Base-by-base conservation (phyloP, 2,113 vertebrate genomes). In the Bostrychus sinensis region DNA sequence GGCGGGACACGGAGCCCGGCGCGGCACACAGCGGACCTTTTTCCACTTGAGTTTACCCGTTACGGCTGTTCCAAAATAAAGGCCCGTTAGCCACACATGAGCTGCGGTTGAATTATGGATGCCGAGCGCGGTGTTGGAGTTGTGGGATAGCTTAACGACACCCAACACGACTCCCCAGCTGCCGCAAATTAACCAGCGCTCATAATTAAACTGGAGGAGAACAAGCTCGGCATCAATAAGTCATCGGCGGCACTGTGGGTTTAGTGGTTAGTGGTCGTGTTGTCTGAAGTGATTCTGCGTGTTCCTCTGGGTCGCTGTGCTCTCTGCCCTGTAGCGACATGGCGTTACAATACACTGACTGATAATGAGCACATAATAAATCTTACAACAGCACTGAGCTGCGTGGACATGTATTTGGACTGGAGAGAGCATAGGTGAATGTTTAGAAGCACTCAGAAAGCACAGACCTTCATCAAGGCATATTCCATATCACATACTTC, bases 1-100 rank as follows among this genome's bases (percentile, higher is more conserved):
- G 85, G 83, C 65, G 84, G 80, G 82, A 90, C 86, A 88, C 71
- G 25, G 80, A 91, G 85, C 78, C 80, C 82, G 58, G 83, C 69
- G 30, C n/a, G 59, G 77, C 62, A 73, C 86, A 79, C 72, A 70
- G 74, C 81, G 30, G 83, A 88, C 87, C 80, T 88, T 92, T 93
- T 90, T 90, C 89, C 88, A 91, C 90, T 86, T 91, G 90, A 90
- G 73, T 91, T 90, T 91, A 78, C 87, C 84, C 56, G 70, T 92
- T 91, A 86, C 68, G 72, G 81, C 82, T 76, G 67, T 77, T 77
- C 86, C 77, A 82, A 88, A 88, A 89, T 89, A 90, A 92, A 90
- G 86, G 72, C 72, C 67, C 79, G 70, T 89, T 90, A 86, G 73
- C 85, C 68, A 87, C 86, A 85, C 86, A 83, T 70, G 83, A 88